These are phyloP conservation scores for Zelostemma sp. DNA, from an alignment of 1,140 invertebrate species.

Conservation along the genomic window DNA sequence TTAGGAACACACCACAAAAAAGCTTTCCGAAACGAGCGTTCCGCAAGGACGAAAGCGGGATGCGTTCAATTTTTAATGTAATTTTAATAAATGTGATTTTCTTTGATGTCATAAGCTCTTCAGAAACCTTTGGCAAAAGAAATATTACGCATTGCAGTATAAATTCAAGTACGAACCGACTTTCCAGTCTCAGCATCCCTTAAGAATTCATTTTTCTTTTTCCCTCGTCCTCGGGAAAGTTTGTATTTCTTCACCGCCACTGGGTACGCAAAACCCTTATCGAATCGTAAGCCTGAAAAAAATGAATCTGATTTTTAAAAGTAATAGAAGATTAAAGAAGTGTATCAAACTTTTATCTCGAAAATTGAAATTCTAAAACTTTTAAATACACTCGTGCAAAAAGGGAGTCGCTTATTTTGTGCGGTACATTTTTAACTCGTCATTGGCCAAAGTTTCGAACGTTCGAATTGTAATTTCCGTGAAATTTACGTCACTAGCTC, in stretches of 20 bases:
- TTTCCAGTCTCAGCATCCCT: conserved; percentile 27
- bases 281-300: conserved; percentile 24
- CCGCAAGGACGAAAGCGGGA: background rate
- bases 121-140: conserved; percentile 23
- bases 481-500: background rate
- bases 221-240: conserved; percentile 8
- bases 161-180: conserved; percentile 26
- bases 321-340: too few species aligned
- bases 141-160: conserved; percentile 29
- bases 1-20: too few species aligned
- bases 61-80: background rate
- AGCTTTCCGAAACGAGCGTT: too few species aligned
- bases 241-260: conserved; percentile 14
- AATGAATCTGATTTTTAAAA: too few species aligned
- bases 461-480: background rate
- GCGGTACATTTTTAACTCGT: too few species aligned
- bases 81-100: background rate
- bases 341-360: too few species aligned
- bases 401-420: too few species aligned
- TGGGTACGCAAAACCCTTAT: conserved; percentile 30
- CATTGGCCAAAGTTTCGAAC: too few species aligned
- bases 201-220: conserved; percentile 30
- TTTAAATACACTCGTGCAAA: too few species aligned
- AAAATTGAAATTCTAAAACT: too few species aligned
- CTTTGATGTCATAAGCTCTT: background rate